Base-by-base conservation (phyloP, 2,888 invertebrate genomes). In the Oxytorus armatus region DNA sequence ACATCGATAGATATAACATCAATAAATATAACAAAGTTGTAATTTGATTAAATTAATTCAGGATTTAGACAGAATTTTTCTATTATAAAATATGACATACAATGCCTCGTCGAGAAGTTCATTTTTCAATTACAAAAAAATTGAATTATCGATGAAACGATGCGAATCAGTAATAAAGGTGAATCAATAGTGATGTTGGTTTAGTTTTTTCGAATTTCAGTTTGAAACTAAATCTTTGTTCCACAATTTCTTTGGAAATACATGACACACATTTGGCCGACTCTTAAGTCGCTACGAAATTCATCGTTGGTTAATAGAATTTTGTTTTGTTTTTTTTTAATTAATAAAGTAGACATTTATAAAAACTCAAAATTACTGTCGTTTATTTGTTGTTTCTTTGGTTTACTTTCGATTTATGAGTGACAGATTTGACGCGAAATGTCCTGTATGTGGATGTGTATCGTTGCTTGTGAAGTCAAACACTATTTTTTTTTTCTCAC, bases 381-480 rank as follows among this genome's bases (percentile, higher is more conserved):
- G n/a, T n/a, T n/a, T n/a, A n/a, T n/a, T n/a, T n/a, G n/a, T n/a
- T n/a, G n/a, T n/a, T n/a, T n/a, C n/a, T n/a, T n/a, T n/a, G n/a
- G n/a, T n/a, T n/a, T n/a, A n/a, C 29, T 36, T 8, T 8, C 4
- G 36, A 36, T 8, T 36, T 36, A 3, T 36, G 10, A 8, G 3
- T 36, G 8, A 10, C 36, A 8, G 36, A 36, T 36, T 73, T 21
- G 25, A 53, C 53, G 25, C 11, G 25, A n/a, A 53, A 53, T n/a
- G 53, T 1, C 11, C 53, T n/a, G 53, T 39, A 23, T 10, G 23
- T 25, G 18, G 23, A 53, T 14, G 23, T 39, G 59, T 36, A 69
- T 65, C 57, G 33, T 59, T 42, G 57, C 21, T 61, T 74, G 51
- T 21, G 44, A 21, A 75, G 66, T 72, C 63, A 59, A 49, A 49